Percentiles rank a stretch among this genome's conserved stretches.
These are phyloP conservation scores for Pollenia amentaria DNA, from an alignment of 2,888 invertebrate species.

Conservation along the genomic window DNA sequence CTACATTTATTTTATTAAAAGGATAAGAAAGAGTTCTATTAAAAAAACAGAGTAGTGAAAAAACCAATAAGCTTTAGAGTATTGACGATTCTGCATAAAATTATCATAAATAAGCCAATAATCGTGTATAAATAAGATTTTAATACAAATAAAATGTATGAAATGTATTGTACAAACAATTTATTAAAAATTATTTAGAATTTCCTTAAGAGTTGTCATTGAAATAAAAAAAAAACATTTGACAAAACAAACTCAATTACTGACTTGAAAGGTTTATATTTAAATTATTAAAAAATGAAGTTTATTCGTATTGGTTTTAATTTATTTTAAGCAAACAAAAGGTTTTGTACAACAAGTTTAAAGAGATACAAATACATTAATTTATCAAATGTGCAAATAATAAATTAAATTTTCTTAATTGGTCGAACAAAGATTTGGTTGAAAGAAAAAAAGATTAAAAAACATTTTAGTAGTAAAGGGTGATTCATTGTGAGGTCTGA, in stretches of 20 bases:
- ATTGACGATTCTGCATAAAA: constrained; percentile 27
- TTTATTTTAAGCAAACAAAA: background rate
- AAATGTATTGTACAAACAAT: too few species aligned
- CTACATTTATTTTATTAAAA: background rate
- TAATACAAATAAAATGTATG: background rate
- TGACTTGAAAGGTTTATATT: background rate
- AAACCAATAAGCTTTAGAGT: background rate
- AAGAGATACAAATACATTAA: too few species aligned
- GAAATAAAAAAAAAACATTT: background rate
- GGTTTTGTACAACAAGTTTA: too few species aligned
- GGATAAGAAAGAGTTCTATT: background rate
- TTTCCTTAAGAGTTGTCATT: background rate
- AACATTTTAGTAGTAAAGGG: too few species aligned
- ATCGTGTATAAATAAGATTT: constrained; percentile 14
- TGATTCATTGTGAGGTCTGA: too few species aligned
- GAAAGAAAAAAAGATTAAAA: too few species aligned
- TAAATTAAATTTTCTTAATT: too few species aligned
- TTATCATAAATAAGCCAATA: constrained; percentile 55
- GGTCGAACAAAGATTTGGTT: too few species aligned
- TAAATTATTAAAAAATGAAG: background rate
- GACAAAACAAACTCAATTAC: background rate
- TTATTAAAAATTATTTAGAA: constrained; percentile 2
- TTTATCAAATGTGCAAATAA: too few species aligned
- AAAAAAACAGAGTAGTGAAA: background rate
- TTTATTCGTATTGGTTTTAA: background rate